Evolutionary conservation across 2,113 vertebrate species (phyloP).

Genomic region (Eonycteris spelaea): DNA sequence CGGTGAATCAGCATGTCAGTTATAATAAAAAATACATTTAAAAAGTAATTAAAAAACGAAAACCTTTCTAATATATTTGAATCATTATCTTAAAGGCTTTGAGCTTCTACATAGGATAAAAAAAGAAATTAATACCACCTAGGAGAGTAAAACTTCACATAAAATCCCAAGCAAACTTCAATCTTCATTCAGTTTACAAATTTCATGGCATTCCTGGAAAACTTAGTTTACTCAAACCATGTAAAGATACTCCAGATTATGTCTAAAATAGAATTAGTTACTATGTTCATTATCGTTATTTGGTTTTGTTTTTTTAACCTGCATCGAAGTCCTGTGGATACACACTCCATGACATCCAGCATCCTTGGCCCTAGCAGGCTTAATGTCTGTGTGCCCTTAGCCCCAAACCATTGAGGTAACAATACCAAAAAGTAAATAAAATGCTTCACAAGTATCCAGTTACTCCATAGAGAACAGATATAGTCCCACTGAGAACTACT

Average conservation of each 20-base stretch:
- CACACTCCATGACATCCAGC: not conserved
- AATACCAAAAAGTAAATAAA: not conserved
- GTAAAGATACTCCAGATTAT: not conserved
- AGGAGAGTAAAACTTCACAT: not conserved
- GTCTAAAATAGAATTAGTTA: not conserved
- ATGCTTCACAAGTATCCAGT: not conserved
- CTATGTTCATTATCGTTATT: not conserved
- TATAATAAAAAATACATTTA: not conserved
- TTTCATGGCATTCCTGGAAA: not conserved
- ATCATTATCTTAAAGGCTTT: not conserved
- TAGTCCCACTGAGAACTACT: not conserved
- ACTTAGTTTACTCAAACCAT: not conserved
- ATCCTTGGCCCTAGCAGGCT: not conserved
- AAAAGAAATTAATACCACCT: not conserved
- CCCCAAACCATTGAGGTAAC: not conserved
- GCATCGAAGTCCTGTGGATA: not conserved
- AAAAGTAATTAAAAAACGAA: not conserved
- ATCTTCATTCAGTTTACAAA: not conserved
- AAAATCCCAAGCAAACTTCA: not conserved
- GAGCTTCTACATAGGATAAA: constrained; percentile 9
- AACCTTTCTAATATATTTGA: not conserved
- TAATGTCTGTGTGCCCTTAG: not conserved
- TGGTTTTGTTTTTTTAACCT: not conserved
- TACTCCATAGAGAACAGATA: not conserved
- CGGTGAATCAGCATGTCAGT: not conserved